Evolutionary conservation across 1,140 invertebrate species (phyloP).

Genomic region (honey bee (Apis mellifera)): Amel_HAv3.1 CM009938.2:9725501-9726000

Average conservation of each 20-base stretch:
- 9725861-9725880: conserved; percentile 26
- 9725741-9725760: conserved; percentile 45
- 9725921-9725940: conserved; percentile 72
- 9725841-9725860: background rate
- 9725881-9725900: background rate
- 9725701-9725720: conserved; percentile 2
- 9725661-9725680: conserved; percentile 28
- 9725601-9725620: conserved; percentile 25
- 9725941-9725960: conserved; percentile 79
- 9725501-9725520: conserved; percentile 43
- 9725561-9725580: background rate
- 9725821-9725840: background rate
- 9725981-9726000: conserved; percentile 67
- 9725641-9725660: conserved; percentile 44
- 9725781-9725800: conserved; percentile 55
- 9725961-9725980: conserved; percentile 78
- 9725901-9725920: background rate
- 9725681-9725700: conserved; percentile 41
- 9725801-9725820: conserved; percentile 30
- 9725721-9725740: conserved; percentile 45
- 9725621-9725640: conserved; percentile 34
- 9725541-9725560: background rate
- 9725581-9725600: conserved; percentile 1
- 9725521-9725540: conserved; percentile 14
- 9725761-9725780: conserved; percentile 50